These are phyloP conservation scores for Protobothrops mucrosquamatus DNA, from an alignment of 2,113 vertebrate species.

Conservation along the genomic window DNA sequence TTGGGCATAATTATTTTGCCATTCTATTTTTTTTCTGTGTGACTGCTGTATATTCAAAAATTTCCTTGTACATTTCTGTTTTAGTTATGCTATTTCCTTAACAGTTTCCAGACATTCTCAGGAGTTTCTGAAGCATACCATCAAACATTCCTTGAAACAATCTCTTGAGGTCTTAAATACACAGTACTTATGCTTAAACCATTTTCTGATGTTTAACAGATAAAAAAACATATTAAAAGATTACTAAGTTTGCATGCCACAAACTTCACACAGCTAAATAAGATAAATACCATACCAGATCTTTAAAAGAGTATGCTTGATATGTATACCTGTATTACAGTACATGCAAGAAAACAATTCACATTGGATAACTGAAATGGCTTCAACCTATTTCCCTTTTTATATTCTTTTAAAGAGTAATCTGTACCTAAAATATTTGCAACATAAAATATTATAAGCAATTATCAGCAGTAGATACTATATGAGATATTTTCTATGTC, in stretches of 20 bases:
- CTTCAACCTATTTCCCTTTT: not conserved
- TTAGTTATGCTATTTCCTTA: not conserved
- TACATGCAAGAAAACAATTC: not conserved
- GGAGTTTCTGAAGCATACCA: not conserved
- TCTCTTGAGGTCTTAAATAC: not conserved
- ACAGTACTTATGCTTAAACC: not conserved
- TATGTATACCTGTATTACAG: not conserved
- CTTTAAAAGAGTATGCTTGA: not conserved
- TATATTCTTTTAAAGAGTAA: too few relatives aligned
- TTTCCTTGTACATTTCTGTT: not conserved
- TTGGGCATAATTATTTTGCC: not conserved
- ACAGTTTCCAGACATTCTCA: not conserved
- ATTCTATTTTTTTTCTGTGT: not conserved
- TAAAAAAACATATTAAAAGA: not conserved
- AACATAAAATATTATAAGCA: too few relatives aligned
- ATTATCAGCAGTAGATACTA: too few relatives aligned
- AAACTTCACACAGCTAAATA: not conserved
- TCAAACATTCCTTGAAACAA: not conserved
- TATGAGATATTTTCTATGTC: too few relatives aligned
- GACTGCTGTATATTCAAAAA: not conserved
- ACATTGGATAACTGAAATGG: not conserved
- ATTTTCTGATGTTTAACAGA: not conserved
- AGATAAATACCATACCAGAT: not conserved
- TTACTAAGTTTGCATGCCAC: not conserved
- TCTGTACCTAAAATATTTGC: too few relatives aligned